A percentile compares a stretch with the other conserved stretches of the same genome.
Evolutionary conservation across 1,140 invertebrate species (phyloP).

Genomic region (Bombus sibiricus): DNA sequence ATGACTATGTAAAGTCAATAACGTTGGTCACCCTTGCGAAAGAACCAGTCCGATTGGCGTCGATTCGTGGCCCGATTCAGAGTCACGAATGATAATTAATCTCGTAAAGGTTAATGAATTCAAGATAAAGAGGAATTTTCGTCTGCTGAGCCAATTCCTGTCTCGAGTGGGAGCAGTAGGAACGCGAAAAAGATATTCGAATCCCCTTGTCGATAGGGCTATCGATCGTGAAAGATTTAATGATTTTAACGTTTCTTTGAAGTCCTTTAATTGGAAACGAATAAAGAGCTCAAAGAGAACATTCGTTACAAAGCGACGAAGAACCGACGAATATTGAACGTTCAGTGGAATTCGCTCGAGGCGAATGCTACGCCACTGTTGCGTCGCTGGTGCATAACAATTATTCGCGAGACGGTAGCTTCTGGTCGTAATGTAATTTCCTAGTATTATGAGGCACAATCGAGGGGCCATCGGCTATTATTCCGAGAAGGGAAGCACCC

Average conservation of each 20-base stretch:
- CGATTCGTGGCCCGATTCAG: not conserved
- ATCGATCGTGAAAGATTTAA: not conserved
- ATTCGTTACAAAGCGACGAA: not conserved
- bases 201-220: not conserved
- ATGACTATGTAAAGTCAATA: not conserved
- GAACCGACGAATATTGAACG: not conserved
- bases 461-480: slow-evolving; percentile 31
- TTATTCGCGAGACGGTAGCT: slow-evolving; percentile 33
- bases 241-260: not conserved
- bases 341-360: not conserved
- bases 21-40: slow-evolving; percentile 27
- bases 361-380: slow-evolving; percentile 19
- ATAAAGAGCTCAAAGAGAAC: not conserved
- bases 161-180: not conserved
- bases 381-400: slow-evolving; percentile 35
- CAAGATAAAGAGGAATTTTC: slow-evolving; percentile 39
- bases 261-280: slow-evolving; percentile 11
- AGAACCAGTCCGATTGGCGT: slow-evolving; percentile 39
- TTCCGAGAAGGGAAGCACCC: slow-evolving; percentile 25
- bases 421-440: slow-evolving; percentile 47
- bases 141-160: not conserved
- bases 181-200: not conserved
- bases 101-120: slow-evolving; percentile 47
- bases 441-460: slow-evolving; percentile 46
- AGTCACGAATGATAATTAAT: slow-evolving; percentile 40